Conservation (phyloP, 1,140 invertebrate species). For the Anoplolepis gracilipes region DNA sequence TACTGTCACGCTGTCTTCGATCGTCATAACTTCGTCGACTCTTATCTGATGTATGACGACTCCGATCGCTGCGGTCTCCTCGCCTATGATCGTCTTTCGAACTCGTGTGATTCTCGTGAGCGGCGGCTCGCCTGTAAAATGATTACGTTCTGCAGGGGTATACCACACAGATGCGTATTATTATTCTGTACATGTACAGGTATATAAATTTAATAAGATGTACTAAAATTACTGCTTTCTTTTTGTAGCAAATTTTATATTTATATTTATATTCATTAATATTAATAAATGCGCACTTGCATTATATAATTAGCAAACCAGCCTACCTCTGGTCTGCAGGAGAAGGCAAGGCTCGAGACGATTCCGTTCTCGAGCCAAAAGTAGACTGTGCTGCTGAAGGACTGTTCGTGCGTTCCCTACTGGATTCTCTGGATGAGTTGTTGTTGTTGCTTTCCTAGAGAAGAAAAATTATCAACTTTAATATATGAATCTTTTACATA, state of each 20-base stretch:
- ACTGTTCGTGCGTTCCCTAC: slow-evolving; percentile 77
- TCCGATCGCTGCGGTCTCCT: slow-evolving; percentile 74
- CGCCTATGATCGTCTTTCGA: slow-evolving; percentile 79
- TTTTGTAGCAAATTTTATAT: slow-evolving; percentile 9
- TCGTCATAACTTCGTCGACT: slow-evolving; percentile 79
- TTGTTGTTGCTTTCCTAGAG: slow-evolving; percentile 85
- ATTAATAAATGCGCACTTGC: background rate
- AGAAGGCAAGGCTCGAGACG: slow-evolving; percentile 68
- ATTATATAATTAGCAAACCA: slow-evolving; percentile 76
- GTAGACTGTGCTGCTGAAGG: slow-evolving; percentile 57
- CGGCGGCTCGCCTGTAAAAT: slow-evolving; percentile 84
- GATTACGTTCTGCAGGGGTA: slow-evolving; percentile 86
- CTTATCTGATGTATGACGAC: slow-evolving; percentile 72
- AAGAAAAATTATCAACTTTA: slow-evolving; percentile 72
- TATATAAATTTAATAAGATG: slow-evolving; percentile 27
- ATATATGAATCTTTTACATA: slow-evolving; percentile 37
- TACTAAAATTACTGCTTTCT: background rate
- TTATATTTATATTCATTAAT: background rate
- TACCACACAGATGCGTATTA: slow-evolving; percentile 86
- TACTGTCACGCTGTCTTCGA: slow-evolving; percentile 74
- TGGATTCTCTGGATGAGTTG: slow-evolving; percentile 81
- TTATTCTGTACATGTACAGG: slow-evolving; percentile 78
- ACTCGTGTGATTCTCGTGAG: slow-evolving; percentile 80
- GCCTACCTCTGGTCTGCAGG: slow-evolving; percentile 83
- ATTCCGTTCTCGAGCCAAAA: slow-evolving; percentile 67